Evolutionary conservation across 2,797 vertebrate genomes (phyloP), one percentile per base, ranked within the genome.

Genomic region (Sardinella longiceps): DNA sequence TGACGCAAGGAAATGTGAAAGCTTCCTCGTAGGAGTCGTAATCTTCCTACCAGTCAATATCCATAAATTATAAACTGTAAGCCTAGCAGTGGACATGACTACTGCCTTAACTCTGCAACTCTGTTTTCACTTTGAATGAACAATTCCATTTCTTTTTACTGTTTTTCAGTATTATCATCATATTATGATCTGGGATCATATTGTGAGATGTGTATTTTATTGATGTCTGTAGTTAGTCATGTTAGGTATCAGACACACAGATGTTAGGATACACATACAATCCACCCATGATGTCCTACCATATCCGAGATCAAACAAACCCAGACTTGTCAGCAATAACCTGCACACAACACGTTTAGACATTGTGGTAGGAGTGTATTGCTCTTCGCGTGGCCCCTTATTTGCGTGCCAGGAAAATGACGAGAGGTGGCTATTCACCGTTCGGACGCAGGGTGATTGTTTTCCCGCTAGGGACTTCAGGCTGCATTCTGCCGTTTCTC

Each of bases 361-460:
- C 18, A 30, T 12, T 33, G 12, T 66, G 4, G 12, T 33, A 14
- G 23, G 6, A 66, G 60, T 28, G 25, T 14, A 66, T 28, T 66
- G 28, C 63, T 66, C 28, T 66, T 33, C 28, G 15, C 63, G 63
- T 66, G 63, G 28, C 63, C 63, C 63, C 63, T 33, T 33, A 11
- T 66, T 33, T 66, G 28, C 63, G 30, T 66, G 12, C 1, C 28
- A 33, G 28, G 11, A 37, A 70, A 33, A 33, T 33, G 11, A 70
- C 30, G 63, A 70, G 63, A 30, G 63, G 63, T 46, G 51, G 23
- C 82, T 20, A 56, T 58, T 4, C 9, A 39, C 37, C 50, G 50
- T 15, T 53, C 37, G 30, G 53, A 63, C 37, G 46, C 80, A 85
- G 80, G 80, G n/a, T 81, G 84, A 45, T 84, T 81, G 80, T 70